These are phyloP conservation scores for Chrysogorgia sp. DNA, from an alignment of 92 coral and sea anemone species.

Conservation along the genomic window DNA sequence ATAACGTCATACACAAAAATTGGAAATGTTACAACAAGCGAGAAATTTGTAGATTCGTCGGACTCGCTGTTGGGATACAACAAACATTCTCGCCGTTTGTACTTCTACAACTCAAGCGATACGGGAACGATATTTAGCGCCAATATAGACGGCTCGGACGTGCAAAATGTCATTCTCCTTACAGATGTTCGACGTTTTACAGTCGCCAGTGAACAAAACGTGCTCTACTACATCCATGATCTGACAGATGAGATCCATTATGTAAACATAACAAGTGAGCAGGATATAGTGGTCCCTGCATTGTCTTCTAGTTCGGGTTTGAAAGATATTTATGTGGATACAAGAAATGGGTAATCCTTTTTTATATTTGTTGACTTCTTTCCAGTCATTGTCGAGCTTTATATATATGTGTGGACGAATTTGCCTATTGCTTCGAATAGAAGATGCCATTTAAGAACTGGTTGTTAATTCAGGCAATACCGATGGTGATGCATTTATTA, in stretches of 20 bases:
- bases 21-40: neutral
- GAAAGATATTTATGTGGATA: conserved; percentile 16
- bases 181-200: neutral
- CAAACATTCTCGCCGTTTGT: conserved; percentile 9
- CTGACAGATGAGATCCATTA: neutral
- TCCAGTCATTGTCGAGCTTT: too few species aligned
- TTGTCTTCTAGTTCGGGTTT: neutral
- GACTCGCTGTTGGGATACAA: neutral
- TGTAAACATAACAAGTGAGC: neutral
- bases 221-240: conserved; percentile 8
- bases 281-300: neutral
- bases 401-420: too few species aligned
- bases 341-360: neutral
- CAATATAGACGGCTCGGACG: conserved; percentile 16
- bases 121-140: conserved; percentile 1
- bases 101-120: conserved; percentile 3
- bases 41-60: neutral
- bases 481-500: too few species aligned
- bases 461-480: too few species aligned
- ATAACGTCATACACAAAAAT: neutral
- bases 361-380: too few species aligned
- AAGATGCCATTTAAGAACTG: too few species aligned
- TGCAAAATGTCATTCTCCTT: neutral
- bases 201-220: conserved; percentile 1
- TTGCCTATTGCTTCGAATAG: neutral